A percentile compares a stretch with the other conserved stretches of the same genome.
Evolutionary conservation across 2,888 invertebrate genomes (phyloP).

Genomic region (Apocheima hispidaria): DNA sequence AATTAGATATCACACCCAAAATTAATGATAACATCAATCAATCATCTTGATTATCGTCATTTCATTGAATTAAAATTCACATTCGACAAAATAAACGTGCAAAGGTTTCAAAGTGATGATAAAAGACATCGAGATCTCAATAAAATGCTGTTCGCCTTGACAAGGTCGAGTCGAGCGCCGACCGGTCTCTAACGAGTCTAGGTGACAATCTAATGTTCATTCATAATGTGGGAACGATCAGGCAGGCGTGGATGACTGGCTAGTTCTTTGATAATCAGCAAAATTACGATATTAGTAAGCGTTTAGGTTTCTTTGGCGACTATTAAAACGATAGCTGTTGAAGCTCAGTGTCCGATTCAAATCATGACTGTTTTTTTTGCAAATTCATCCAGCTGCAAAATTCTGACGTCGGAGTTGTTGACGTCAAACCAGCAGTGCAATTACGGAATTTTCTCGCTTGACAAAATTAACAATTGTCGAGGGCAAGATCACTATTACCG

Average conservation of each 20-base stretch:
- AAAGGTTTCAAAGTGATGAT: constrained; percentile 20
- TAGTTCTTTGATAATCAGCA: constrained; percentile 11
- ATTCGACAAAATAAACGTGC: not conserved
- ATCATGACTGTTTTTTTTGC: too few relatives aligned
- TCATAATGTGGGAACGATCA: constrained; percentile 33
- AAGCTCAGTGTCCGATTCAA: not conserved
- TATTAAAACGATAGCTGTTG: not conserved
- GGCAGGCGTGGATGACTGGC: constrained; percentile 3
- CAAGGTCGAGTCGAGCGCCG: constrained; percentile 54
- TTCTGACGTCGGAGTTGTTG: not conserved
- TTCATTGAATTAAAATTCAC: not conserved
- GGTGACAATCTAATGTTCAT: constrained; percentile 43
- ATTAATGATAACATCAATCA: too few relatives aligned
- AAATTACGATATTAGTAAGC: not conserved
- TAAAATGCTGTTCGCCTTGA: constrained; percentile 54
- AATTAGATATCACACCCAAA: too few relatives aligned
- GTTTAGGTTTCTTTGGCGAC: not conserved
- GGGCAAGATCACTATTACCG: too few relatives aligned
- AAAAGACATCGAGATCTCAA: constrained; percentile 2
- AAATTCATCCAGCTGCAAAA: not conserved
- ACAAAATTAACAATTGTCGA: too few relatives aligned
- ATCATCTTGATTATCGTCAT: too few relatives aligned
- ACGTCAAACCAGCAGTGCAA: not conserved
- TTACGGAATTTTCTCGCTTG: too few relatives aligned
- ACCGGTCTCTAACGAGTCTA: constrained; percentile 35